Conservation (phyloP, 2,113 vertebrate genomes). For the Notarius quadriscutis region DNA sequence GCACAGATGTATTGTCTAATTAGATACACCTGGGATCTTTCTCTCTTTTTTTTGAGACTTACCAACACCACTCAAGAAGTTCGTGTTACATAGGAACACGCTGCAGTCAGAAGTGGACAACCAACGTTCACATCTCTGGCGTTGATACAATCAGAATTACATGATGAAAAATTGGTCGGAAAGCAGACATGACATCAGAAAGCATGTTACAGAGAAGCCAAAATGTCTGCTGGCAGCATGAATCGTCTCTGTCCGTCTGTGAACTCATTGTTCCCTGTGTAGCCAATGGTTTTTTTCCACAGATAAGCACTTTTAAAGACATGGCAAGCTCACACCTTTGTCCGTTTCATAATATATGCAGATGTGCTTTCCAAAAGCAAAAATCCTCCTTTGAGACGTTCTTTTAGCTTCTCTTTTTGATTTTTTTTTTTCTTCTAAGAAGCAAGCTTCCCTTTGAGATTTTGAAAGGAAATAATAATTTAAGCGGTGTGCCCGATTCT, state of each 20-base stretch:
- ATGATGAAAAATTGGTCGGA: slow-evolving; percentile 20
- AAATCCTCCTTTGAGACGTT: slow-evolving; percentile 26
- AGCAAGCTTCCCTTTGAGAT: slow-evolving; percentile 35
- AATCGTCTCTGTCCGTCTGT: not conserved
- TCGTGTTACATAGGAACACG: not conserved
- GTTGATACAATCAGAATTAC: slow-evolving; percentile 6
- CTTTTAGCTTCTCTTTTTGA: slow-evolving; percentile 35
- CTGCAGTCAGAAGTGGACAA: not conserved
- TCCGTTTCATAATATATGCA: slow-evolving; percentile 29
- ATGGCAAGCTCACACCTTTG: not conserved
- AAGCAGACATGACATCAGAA: slow-evolving; percentile 43
- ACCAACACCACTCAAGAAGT: not conserved
- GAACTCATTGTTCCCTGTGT: not conserved
- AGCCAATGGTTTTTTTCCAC: not conserved
- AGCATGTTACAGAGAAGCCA: slow-evolving; percentile 3
- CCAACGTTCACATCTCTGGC: not conserved
- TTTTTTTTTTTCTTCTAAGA: slow-evolving; percentile 16
- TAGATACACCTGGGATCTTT: not conserved
- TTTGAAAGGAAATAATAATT: slow-evolving; percentile 43
- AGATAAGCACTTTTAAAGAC: slow-evolving; percentile 35
- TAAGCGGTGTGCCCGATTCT: slow-evolving; percentile 47
- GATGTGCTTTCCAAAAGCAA: slow-evolving; percentile 32
- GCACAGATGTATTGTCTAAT: not conserved
- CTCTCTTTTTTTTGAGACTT: not conserved
- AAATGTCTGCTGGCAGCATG: slow-evolving; percentile 25